phyloP scores from a whole-genome alignment of 2,888 invertebrate species.

The Monochamus alternatus region DNA sequence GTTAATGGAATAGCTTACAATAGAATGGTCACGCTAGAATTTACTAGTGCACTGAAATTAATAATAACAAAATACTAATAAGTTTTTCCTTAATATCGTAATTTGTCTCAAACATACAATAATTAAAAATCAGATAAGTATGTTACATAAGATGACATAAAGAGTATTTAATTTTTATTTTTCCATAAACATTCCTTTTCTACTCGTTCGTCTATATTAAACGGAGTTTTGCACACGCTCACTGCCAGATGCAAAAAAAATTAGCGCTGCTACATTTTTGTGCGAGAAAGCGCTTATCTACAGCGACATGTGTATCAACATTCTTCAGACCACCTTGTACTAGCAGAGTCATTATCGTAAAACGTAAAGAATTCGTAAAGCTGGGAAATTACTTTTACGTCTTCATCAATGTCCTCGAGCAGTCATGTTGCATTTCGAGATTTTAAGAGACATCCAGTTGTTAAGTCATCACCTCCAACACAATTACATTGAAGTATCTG shows the following conservation, averaged over 20 bases:
- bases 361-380: slow-evolving; percentile 48
- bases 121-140: too few relatives aligned
- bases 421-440: slow-evolving; percentile 41
- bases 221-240: too few relatives aligned
- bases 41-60: too few relatives aligned
- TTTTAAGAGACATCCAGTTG: background rate
- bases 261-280: background rate
- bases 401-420: slow-evolving; percentile 43
- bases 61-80: too few relatives aligned
- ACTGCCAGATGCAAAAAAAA: background rate
- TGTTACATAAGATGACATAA: too few relatives aligned
- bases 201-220: too few relatives aligned
- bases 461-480: background rate
- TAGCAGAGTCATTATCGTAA: slow-evolving; percentile 48
- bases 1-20: background rate
- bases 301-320: background rate
- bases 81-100: too few relatives aligned
- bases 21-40: background rate
- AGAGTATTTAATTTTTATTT: too few relatives aligned
- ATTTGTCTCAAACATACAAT: too few relatives aligned
- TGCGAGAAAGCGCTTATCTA: background rate
- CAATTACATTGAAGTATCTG: background rate
- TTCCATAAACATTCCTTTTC: too few relatives aligned
- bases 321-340: slow-evolving; percentile 29
- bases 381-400: slow-evolving; percentile 45